Conservation (phyloP, 2,113 vertebrate genomes). For the Trichechus manatus region DNA sequence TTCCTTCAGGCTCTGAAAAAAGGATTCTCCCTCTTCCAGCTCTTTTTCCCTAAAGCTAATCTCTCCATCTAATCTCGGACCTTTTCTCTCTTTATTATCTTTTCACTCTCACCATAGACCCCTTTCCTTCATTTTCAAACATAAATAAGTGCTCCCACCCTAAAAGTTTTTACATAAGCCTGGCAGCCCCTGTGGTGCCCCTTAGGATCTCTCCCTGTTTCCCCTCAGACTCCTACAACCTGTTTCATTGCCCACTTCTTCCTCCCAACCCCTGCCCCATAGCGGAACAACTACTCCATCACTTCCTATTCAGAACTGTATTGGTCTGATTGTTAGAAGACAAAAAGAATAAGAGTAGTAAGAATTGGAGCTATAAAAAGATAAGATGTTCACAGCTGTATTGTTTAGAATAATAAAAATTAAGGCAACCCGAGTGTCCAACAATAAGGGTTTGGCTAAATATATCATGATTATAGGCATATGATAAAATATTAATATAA, state of each 20-base stretch:
- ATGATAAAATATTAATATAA: background rate
- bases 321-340: background rate
- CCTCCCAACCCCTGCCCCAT: background rate
- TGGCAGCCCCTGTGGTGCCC: background rate
- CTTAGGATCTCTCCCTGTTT: background rate
- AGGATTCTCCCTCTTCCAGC: background rate
- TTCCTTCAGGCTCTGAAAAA: background rate
- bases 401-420: background rate
- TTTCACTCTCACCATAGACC: background rate
- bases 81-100: background rate
- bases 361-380: background rate
- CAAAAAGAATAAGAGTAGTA: background rate
- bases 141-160: background rate
- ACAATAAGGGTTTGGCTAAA: conserved; percentile 19
- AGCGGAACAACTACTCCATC: background rate
- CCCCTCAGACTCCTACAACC: background rate
- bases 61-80: background rate
- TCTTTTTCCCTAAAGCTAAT: background rate
- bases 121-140: background rate
- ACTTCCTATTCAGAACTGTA: background rate
- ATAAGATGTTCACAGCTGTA: background rate
- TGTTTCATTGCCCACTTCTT: background rate
- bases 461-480: background rate
- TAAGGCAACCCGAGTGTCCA: background rate
- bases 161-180: background rate